A percentile compares a stretch with the other conserved stretches of the same genome.
Evolutionary conservation across 2,797 vertebrate genomes (phyloP).

Genomic region (Eulemur coronatus): DNA sequence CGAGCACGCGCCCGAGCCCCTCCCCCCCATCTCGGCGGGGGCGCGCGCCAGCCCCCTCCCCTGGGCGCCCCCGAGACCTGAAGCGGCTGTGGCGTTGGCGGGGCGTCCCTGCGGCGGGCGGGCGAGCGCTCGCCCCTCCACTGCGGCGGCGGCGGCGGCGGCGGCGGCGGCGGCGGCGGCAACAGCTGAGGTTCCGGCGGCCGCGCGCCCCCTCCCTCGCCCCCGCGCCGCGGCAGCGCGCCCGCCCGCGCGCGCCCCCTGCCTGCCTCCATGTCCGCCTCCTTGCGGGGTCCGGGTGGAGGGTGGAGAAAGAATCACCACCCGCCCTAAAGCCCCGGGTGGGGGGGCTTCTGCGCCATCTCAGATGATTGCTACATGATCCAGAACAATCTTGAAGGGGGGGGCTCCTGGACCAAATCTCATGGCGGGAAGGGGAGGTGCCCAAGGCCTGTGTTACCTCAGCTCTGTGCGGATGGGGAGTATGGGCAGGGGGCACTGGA

Average conservation of each 20-base stretch:
- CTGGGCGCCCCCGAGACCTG: constrained; percentile 69
- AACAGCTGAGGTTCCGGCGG: constrained; percentile 57
- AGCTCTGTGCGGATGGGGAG: background rate
- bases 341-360: background rate
- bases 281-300: background rate
- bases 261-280: constrained; percentile 65
- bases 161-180: constrained; percentile 66
- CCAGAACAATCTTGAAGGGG: background rate
- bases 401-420: background rate
- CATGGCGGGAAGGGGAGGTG: background rate
- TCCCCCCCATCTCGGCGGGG: constrained; percentile 4
- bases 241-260: constrained; percentile 73
- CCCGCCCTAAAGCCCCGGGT: background rate
- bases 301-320: background rate
- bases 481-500: background rate
- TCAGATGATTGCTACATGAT: background rate
- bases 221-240: constrained; percentile 67
- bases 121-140: constrained; percentile 63
- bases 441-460: background rate
- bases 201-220: constrained; percentile 67
- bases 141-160: constrained; percentile 40
- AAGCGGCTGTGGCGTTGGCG: constrained; percentile 55
- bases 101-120: constrained; percentile 67
- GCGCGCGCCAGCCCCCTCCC: constrained; percentile 45
- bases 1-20: constrained; percentile 62